Evolutionary conservation across 2,888 invertebrate genomes (phyloP).

Genomic region (Tachina grossa): DNA sequence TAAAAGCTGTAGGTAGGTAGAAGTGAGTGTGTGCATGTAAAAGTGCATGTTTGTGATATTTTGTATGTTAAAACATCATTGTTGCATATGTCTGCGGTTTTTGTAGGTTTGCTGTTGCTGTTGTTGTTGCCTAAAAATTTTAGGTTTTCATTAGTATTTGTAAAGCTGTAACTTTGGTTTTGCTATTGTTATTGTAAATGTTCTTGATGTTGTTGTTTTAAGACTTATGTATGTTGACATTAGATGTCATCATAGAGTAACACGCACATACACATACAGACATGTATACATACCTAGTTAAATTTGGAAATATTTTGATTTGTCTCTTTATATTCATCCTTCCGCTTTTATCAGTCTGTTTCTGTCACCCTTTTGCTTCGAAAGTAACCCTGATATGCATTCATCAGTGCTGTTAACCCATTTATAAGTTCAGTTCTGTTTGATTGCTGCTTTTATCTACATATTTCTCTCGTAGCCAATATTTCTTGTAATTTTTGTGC

Average conservation of each 20-base stretch:
- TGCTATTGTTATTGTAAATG: slow-evolving; percentile 30
- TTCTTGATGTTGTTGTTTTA: slow-evolving; percentile 54
- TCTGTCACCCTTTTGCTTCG: not conserved
- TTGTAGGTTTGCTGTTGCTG: slow-evolving; percentile 64
- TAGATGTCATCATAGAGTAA: slow-evolving; percentile 66
- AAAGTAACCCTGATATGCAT: slow-evolving; percentile 4
- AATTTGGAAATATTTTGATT: slow-evolving; percentile 32
- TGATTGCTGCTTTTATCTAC: slow-evolving; percentile 7
- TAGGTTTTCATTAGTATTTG: slow-evolving; percentile 40
- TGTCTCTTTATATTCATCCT: slow-evolving; percentile 38
- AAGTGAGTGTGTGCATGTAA: slow-evolving; percentile 15
- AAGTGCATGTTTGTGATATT: slow-evolving; percentile 36
- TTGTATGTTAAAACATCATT: slow-evolving; percentile 58
- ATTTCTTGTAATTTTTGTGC: slow-evolving; percentile 57
- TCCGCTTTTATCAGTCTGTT: slow-evolving; percentile 2
- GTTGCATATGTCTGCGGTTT: slow-evolving; percentile 75
- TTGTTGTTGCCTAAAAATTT: slow-evolving; percentile 9
- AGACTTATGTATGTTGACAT: slow-evolving; percentile 70
- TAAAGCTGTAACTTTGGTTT: slow-evolving; percentile 61
- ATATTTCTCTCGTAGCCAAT: slow-evolving; percentile 41
- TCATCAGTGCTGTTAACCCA: not conserved
- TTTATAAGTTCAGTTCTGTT: not conserved
- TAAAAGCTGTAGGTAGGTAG: not conserved
- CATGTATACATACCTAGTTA: not conserved
- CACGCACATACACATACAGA: not conserved